A percentile compares a stretch with the other conserved stretches of the same genome.
Evolutionary conservation across 2,888 invertebrate species (phyloP).

Genomic region (Rhabditoides inermis): DNA sequence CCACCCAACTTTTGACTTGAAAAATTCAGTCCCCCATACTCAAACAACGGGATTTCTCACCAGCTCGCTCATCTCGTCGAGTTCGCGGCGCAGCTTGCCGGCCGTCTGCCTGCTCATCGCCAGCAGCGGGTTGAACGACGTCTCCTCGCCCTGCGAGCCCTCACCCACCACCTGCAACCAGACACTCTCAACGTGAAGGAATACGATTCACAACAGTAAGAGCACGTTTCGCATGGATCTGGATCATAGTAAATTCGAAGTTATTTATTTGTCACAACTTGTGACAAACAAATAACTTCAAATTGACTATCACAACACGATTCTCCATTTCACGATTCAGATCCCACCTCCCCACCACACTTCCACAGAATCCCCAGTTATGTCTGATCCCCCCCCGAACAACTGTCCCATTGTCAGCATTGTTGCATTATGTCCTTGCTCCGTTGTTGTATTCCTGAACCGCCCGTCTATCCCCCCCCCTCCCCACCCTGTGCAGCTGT

Average conservation of each 20-base stretch:
- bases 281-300: too few species aligned
- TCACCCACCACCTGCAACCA: slow-evolving; percentile 35
- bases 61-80: slow-evolving; percentile 46
- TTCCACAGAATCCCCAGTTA: too few species aligned
- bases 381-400: too few species aligned
- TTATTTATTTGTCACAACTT: too few species aligned
- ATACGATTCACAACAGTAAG: not conserved
- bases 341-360: not conserved
- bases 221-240: not conserved
- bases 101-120: slow-evolving; percentile 51
- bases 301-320: too few species aligned
- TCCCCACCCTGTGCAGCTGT: slow-evolving; percentile 11
- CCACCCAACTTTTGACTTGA: not conserved
- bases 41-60: slow-evolving; percentile 40
- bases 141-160: slow-evolving; percentile 34
- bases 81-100: slow-evolving; percentile 48
- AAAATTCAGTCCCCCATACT: slow-evolving; percentile 33
- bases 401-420: too few species aligned
- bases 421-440: too few species aligned
- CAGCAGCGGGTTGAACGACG: slow-evolving; percentile 53
- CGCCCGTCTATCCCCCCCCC: too few species aligned
- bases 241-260: not conserved
- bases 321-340: not conserved
- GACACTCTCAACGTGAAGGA: not conserved
- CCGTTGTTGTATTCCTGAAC: too few species aligned